Conservation (phyloP, 2,888 invertebrate genomes). For the Camptogramma bilineatum region DNA sequence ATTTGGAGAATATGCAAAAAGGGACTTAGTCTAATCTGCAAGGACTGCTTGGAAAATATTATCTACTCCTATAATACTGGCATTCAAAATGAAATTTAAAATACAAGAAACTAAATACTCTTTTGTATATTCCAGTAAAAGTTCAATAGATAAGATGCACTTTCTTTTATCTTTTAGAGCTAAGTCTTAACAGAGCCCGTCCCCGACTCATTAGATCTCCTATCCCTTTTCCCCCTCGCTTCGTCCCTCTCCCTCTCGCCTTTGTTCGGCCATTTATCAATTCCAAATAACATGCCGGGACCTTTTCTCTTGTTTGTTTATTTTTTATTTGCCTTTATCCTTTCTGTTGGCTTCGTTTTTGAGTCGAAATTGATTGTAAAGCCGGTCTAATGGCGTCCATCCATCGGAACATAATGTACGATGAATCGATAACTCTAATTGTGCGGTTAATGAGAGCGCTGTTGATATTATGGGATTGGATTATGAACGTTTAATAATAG, state of each 20-base stretch:
- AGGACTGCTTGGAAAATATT: not conserved
- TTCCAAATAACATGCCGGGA: slow-evolving; percentile 84
- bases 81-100: not conserved
- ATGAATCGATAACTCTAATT: slow-evolving; percentile 78
- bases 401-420: slow-evolving; percentile 66
- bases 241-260: slow-evolving; percentile 70
- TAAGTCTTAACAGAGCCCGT: slow-evolving; percentile 63
- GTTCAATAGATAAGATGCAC: slow-evolving; percentile 66
- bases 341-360: slow-evolving; percentile 74
- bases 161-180: slow-evolving; percentile 79
- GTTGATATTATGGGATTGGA: slow-evolving; percentile 48
- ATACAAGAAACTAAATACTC: not conserved
- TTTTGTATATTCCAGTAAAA: slow-evolving; percentile 36
- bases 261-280: slow-evolving; percentile 84
- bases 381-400: slow-evolving; percentile 76
- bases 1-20: slow-evolving; percentile 49
- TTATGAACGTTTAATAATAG: slow-evolving; percentile 48
- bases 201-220: slow-evolving; percentile 76
- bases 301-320: slow-evolving; percentile 81
- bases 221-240: slow-evolving; percentile 71
- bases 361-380: slow-evolving; percentile 83
- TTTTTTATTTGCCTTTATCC: slow-evolving; percentile 82
- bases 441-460: slow-evolving; percentile 68
- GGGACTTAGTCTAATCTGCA: not conserved
- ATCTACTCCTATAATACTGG: not conserved